These are phyloP conservation scores for Drosophila subsilvestris DNA, from an alignment of 2,888 invertebrate genomes.

Conservation along the genomic window DNA sequence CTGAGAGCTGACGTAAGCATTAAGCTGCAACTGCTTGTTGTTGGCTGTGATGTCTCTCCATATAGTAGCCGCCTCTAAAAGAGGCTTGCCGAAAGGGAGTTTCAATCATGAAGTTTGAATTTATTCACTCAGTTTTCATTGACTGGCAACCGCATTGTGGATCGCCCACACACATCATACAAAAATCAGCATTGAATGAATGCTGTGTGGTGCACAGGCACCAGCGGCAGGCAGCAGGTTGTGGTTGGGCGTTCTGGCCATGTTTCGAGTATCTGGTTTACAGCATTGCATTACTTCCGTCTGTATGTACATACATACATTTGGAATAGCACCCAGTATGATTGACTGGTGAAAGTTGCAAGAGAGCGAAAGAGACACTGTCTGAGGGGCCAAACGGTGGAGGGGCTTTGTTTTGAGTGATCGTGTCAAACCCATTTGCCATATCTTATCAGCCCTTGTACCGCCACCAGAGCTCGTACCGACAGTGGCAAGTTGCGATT, in stretches of 20 bases:
- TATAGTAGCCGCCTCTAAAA: too few species aligned
- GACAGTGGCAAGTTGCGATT: conserved; percentile 15
- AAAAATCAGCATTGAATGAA: neutral
- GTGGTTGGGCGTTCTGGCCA: neutral
- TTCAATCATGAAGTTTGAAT: neutral
- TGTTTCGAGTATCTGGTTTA: neutral
- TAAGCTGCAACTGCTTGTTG: conserved; percentile 12
- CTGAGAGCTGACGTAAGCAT: conserved; percentile 32
- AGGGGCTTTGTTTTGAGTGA: conserved; percentile 8
- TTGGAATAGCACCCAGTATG: conserved; percentile 4
- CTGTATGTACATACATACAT: conserved; percentile 7
- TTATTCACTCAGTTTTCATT: neutral
- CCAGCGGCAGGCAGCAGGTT: neutral
- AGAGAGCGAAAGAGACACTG: neutral
- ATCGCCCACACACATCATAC: neutral
- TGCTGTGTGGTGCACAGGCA: neutral
- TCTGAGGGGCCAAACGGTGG: neutral
- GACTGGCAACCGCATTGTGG: neutral
- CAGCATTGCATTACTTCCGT: conserved; percentile 31
- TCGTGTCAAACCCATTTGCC: conserved; percentile 13
- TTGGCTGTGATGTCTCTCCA: neutral
- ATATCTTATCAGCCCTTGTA: conserved; percentile 19
- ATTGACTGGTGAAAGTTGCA: conserved; percentile 38
- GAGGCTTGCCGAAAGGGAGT: neutral
- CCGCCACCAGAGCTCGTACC: neutral